Evolutionary conservation across 2,888 invertebrate genomes (phyloP), one percentile per base, ranked within the genome.

Genomic region (Listrodromus nycthemerus): DNA sequence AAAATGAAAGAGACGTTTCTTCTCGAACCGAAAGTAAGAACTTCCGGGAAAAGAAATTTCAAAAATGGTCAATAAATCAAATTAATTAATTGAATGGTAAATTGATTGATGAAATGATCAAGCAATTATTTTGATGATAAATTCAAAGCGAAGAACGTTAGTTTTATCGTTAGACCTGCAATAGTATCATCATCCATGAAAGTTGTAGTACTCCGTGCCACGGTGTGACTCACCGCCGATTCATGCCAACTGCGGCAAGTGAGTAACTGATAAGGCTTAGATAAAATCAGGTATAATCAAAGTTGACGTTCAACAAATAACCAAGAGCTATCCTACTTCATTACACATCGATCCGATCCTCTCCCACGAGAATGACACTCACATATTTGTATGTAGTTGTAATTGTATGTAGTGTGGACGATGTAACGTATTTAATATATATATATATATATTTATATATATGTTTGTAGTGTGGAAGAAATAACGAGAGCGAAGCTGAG

Each of bases 181-280:
- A 30, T 74, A 70, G 27, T 65, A 45, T 24, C 55, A 73, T 77
- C 61, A 30, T 63, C 16, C n/a, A 67, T 21, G 58, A 80, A 77
- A 75, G 61, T 63, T 66, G 76, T 85, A 87, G 67, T 84, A 82
- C 74, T 79, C 76, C 65, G 82, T 86, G 74, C 30, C 30, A 37
- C 55, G 71, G 19, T 45, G 58, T 70, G 89, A 91, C 87, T 91
- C 91, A 90, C 77, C 55, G 65, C 52, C 88, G 87, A 89, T 89
- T 90, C 89, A 89, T 86, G 81, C 84, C 67, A 61, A 33, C 74
- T 48, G 81, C 48, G 48, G 70, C 70, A 80, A 85, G 86, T 88
- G 87, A 89, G 89, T 91, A 91, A 91, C 90, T 91, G 92, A 92
- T 92, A 92, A 92, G 65, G 61, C 33, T 66, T 27, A 87, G 91